phyloP scores from a whole-genome alignment of 1,140 invertebrate species.

The Panulirus ornatus region DNA sequence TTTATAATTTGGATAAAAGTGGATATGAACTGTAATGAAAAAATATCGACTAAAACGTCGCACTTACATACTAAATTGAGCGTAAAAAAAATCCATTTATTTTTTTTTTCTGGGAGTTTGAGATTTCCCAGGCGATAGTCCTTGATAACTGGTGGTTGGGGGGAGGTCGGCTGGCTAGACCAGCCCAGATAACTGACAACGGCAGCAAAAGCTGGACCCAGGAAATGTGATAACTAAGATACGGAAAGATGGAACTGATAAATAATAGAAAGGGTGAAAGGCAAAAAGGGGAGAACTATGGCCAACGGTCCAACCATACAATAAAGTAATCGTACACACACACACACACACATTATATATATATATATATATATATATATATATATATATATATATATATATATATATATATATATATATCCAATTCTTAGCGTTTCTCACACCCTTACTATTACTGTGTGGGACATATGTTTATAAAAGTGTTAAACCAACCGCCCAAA shows the following conservation, averaged over 20 bases:
- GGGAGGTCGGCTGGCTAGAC: neutral
- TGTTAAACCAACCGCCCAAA: no score
- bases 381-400: neutral
- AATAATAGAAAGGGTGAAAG: neutral
- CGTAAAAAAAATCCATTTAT: no score
- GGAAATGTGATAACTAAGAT: neutral
- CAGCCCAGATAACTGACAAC: neutral
- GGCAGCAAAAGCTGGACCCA: neutral
- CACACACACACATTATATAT: no score
- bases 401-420: neutral
- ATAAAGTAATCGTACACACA: no score
- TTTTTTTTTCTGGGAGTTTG: no score
- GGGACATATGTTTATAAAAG: no score
- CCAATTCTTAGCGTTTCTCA: no score
- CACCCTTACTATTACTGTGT: neutral
- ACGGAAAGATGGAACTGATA: neutral
- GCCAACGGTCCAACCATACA: neutral
- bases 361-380: neutral
- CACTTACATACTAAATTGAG: no score
- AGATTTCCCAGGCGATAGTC: no score
- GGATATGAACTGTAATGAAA: no score
- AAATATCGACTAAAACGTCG: no score
- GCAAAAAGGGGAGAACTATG: neutral
- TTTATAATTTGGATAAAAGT: no score
- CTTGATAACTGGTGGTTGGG: neutral